phyloP scores from a whole-genome alignment of 2,113 vertebrate species.

The Ascaphus truei region DNA sequence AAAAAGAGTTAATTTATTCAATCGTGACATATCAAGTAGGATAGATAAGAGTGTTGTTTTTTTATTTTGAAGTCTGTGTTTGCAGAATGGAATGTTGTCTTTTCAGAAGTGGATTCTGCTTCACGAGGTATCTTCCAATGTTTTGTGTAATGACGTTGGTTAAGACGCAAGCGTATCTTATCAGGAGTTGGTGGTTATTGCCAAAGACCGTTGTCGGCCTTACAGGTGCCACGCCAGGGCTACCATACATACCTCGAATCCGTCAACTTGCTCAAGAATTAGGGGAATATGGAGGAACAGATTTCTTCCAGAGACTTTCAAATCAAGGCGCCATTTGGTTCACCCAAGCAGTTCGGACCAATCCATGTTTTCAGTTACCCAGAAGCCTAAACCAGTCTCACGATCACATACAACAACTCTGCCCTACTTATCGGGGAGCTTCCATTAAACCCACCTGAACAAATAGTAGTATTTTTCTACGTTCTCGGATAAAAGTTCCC shows the following conservation, averaged over 20 bases:
- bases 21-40: conserved; percentile 2
- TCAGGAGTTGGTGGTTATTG: background rate
- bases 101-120: background rate
- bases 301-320: no score
- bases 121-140: background rate
- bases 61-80: background rate
- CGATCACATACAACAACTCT: no score
- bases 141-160: background rate
- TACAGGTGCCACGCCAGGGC: background rate
- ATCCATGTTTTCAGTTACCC: no score
- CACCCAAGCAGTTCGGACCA: no score
- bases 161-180: background rate
- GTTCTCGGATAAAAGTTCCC: no score
- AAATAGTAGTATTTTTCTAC: no score
- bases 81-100: background rate
- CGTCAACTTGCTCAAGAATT: no score
- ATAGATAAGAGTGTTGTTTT: conserved; percentile 1
- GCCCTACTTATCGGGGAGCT: no score
- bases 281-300: no score
- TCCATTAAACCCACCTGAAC: no score
- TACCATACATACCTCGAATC: background rate
- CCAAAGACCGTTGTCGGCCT: background rate
- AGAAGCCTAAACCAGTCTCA: no score
- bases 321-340: no score
- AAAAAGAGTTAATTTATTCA: conserved; percentile 30